Evolutionary conservation across 2,888 invertebrate genomes (phyloP), one percentile per base, ranked within the genome.

Genomic region (Morpho deidamia): DNA sequence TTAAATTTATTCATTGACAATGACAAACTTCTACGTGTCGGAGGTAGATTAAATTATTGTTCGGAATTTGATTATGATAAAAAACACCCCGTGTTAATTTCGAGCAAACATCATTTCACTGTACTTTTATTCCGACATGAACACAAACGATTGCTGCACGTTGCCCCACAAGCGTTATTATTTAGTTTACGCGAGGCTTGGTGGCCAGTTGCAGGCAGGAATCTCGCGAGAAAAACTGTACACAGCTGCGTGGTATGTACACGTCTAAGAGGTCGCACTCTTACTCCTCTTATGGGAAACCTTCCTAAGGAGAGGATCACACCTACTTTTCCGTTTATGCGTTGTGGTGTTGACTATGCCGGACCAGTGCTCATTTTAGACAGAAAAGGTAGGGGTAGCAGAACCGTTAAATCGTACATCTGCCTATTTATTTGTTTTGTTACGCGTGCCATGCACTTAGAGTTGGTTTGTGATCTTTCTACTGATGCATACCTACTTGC

Each of bases 401-500:
- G 53, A 43, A 14, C 59, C 32, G 47, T 53, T 12, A 65, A 67
- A 40, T 50, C 46, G n/a, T 67, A 65, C 34, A 51, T 66, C 11
- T 65, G 63, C 52, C 41, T 66, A 49, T 63, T 66, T 50, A 42
- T 68, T 14, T 65, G 64, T 53, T 62, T 67, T 14, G 14, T 49
- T 3, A 65, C 62, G 7, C 59, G 64, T 2, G 59, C 64, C 0
- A 41, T 67, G 0, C 64, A 65, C 48, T 61, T 62, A 41, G 64
- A 66, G 38, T 49, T 63, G 7, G 62, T 64, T 0, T 59, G 59
- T 12, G 56, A 57, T 35, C 57, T 64, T 9, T 41, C 60, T 8
- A 50, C 57, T 8, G 59, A 51, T 8, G 60, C 58, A 8, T 61
- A 64, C 32, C 14, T 64, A 37, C 40, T 65, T n/a, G 59, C 62